Evolutionary conservation across 2,797 vertebrate species (phyloP).

Genomic region (Leuciscus waleckii): DNA sequence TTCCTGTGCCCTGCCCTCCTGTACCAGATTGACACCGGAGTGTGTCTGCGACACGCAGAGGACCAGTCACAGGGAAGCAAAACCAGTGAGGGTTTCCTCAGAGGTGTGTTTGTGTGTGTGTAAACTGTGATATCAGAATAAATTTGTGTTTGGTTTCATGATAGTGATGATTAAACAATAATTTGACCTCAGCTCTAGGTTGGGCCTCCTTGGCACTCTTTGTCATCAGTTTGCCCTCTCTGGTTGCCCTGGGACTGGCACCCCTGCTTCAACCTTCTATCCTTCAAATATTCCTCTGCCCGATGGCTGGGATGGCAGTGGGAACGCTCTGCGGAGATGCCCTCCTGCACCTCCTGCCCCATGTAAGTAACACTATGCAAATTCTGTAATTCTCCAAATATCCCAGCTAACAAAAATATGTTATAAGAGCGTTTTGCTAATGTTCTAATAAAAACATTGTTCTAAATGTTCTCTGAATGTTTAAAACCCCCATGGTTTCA

Average conservation of each 20-base stretch:
- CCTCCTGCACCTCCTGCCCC: conserved; percentile 84
- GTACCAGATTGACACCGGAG: conserved; percentile 86
- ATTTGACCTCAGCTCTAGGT: conserved; percentile 72
- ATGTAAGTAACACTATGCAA: conserved; percentile 71
- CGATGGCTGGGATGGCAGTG: conserved; percentile 84
- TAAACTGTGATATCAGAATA: background rate
- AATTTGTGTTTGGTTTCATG: background rate
- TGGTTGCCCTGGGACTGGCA: conserved; percentile 73
- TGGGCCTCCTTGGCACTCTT: conserved; percentile 78
- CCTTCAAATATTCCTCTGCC: conserved; percentile 75
- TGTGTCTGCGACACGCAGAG: conserved; percentile 80
- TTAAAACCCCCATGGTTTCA: too few species aligned
- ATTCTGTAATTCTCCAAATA: background rate
- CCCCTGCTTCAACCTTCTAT: conserved; percentile 70
- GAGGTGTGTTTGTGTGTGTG: conserved; percentile 56
- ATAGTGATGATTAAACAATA: background rate
- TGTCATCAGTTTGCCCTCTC: conserved; percentile 78
- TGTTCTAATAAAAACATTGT: background rate
- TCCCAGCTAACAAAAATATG: background rate
- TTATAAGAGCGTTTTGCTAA: background rate
- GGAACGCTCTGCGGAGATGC: conserved; percentile 86
- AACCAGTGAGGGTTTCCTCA: conserved; percentile 59
- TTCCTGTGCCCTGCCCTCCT: conserved; percentile 86
- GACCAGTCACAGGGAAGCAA: conserved; percentile 41
- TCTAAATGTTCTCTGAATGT: too few species aligned